phyloP scores from a whole-genome alignment of 2,113 vertebrate genomes.

The Hyaena hyaena region DNA sequence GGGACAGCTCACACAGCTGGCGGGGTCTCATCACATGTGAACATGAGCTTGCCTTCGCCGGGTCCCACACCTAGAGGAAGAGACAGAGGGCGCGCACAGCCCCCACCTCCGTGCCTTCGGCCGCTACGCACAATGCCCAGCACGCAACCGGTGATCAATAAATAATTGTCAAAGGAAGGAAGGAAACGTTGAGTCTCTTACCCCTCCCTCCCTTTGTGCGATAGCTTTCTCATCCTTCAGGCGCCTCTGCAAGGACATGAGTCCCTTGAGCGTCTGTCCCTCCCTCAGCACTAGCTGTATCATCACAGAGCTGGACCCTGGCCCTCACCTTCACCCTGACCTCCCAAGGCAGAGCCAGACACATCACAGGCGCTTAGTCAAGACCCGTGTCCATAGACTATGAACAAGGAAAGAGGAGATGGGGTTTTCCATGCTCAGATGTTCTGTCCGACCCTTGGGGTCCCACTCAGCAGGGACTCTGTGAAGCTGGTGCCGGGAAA shows the following conservation, averaged over 20 bases:
- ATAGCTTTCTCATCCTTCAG: neutral
- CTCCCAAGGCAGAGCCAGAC: too few species aligned
- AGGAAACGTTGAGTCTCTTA: neutral
- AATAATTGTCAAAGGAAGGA: neutral
- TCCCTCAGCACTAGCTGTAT: accelerated
- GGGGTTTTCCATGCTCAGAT: accelerated
- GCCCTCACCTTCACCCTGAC: neutral
- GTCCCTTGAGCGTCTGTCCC: accelerated
- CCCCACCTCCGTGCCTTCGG: neutral
- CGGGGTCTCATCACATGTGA: neutral
- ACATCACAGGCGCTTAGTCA: accelerated
- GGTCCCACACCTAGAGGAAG: accelerated
- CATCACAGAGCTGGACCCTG: accelerated
- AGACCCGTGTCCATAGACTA: accelerated
- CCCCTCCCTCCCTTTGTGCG: neutral
- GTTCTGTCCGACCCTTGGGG: too few species aligned
- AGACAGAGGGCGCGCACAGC: accelerated
- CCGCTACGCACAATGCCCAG: accelerated
- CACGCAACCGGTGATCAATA: accelerated
- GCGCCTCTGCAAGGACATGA: neutral
- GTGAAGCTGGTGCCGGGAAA: neutral
- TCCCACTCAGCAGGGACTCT: accelerated
- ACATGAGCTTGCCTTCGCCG: neutral
- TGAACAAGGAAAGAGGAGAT: neutral
- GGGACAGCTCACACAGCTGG: neutral